Percentiles rank a stretch among this genome's conserved stretches.
Evolutionary conservation across 2,888 invertebrate species (phyloP).

Genomic region (Agrotis puta): DNA sequence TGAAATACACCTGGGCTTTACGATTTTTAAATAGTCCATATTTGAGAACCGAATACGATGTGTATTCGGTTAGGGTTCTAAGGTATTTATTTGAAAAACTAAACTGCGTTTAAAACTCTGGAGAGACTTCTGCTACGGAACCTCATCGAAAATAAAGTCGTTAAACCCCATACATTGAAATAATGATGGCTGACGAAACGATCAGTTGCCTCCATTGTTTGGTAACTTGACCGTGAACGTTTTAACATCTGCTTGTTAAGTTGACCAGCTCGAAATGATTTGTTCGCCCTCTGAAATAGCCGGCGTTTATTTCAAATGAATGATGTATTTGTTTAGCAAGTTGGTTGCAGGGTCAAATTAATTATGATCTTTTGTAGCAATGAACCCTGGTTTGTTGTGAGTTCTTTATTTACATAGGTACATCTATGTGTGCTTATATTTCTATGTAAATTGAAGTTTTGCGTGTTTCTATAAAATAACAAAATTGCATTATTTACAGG

Average conservation of each 20-base stretch:
- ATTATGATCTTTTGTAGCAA: constrained; percentile 40
- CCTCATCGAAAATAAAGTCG: neutral
- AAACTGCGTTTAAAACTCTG: neutral
- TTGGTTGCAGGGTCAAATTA: constrained; percentile 22
- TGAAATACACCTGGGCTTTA: too few species aligned
- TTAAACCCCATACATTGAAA: constrained; percentile 5
- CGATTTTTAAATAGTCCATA: too few species aligned
- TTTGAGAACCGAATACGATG: too few species aligned
- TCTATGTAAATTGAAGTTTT: neutral
- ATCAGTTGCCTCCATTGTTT: constrained; percentile 50
- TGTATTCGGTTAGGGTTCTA: too few species aligned
- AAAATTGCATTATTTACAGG: neutral
- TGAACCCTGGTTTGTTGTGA: constrained; percentile 12
- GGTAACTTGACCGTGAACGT: constrained; percentile 56
- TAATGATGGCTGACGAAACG: constrained; percentile 27
- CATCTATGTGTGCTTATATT: neutral
- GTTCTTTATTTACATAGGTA: neutral
- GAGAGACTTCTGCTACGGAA: neutral
- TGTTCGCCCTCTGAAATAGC: constrained; percentile 39
- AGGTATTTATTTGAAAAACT: neutral
- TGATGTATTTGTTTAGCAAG: constrained; percentile 38
- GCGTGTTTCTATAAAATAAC: neutral
- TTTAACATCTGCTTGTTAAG: constrained; percentile 52
- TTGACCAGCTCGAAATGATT: constrained; percentile 49
- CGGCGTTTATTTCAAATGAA: constrained; percentile 26